phyloP scores from a whole-genome alignment of 2,888 invertebrate genomes.

The Drosophila picticornis region DNA sequence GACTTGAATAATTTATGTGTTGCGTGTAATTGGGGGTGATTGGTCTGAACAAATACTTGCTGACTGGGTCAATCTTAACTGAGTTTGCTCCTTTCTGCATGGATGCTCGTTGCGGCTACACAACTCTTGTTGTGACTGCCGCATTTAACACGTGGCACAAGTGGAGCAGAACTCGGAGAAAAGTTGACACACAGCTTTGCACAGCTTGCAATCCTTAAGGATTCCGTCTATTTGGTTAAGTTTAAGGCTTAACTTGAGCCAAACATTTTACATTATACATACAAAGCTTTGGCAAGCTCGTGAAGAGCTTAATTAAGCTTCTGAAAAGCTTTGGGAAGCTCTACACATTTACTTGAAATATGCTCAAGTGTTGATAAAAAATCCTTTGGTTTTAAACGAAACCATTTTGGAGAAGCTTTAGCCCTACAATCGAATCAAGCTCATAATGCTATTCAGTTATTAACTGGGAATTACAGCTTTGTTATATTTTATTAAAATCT shows the following conservation, averaged over 20 bases:
- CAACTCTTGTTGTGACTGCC: slow-evolving; percentile 16
- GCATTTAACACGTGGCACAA: slow-evolving; percentile 32
- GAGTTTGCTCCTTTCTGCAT: background rate
- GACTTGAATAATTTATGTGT: slow-evolving; percentile 28
- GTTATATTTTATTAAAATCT: background rate
- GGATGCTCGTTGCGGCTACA: slow-evolving; percentile 3
- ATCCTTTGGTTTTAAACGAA: background rate
- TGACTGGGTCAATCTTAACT: slow-evolving; percentile 1
- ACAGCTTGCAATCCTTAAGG: slow-evolving; percentile 5
- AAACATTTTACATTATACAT: background rate
- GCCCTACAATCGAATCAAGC: no score
- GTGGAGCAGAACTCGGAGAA: slow-evolving; percentile 17
- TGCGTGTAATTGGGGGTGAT: slow-evolving; percentile 57
- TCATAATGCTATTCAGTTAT: background rate
- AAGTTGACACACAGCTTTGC: slow-evolving; percentile 8
- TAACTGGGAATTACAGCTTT: background rate
- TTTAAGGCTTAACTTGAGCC: background rate
- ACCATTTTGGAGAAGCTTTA: background rate
- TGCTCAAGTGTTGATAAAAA: background rate
- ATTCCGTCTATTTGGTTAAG: background rate
- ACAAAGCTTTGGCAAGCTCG: background rate
- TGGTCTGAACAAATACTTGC: slow-evolving; percentile 33
- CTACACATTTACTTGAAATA: no score
- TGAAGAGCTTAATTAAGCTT: background rate
- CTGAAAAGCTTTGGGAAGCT: background rate